Evolutionary conservation across 30 jellyfish, hydroid and myxozoan species (phyloP), one percentile per base, ranked within the genome.

Genomic region (Cassiopea andromeda): DNA sequence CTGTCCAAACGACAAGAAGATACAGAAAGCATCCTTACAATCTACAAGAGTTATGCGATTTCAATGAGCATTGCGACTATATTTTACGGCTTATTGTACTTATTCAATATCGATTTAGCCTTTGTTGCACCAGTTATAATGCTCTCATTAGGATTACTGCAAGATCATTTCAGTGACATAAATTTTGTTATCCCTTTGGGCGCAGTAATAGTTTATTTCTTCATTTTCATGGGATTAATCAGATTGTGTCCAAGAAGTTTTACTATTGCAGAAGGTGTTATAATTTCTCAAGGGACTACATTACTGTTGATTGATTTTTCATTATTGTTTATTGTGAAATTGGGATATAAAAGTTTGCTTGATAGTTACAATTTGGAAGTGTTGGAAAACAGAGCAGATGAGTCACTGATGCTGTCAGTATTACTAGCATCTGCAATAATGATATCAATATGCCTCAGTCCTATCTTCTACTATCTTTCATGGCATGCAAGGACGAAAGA

Each of bases 201-300:
- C 6, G 74, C 90, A 1, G 77, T 80, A 1, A 27, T 81, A 10
- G 57, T 89, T 47, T 89, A 80, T 60, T 49, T 80, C 44, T 17
- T 59, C 19, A 58, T 81, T 46, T 73, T 79, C 46, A 17, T 59
- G 77, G 71, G 79, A 18, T 45, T 91, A 2, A 71, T 49, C 59
- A 76, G 69, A 43, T 72, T 80, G 19, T 85, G 91, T 61, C 89
- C 94, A 50, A 77, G 85, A 49, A 91, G 97, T 61, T 91, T 91
- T 60, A 83, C 97, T 10, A 70, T 91, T 72, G 97, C 94, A 38
- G 97, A 91, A 73, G 85, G 86, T 27, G 85, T 81, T 12, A 78
- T 91, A 16, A 47, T 85, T 13, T 60, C 91, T 5, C 93, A 83
- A 71, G 97, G 92, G 47, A 44, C 75, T 16, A 71, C 92, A 1